These are phyloP conservation scores for Ctenoplectra terminalis DNA, from an alignment of 1,140 invertebrate genomes.

Conservation along the genomic window DNA sequence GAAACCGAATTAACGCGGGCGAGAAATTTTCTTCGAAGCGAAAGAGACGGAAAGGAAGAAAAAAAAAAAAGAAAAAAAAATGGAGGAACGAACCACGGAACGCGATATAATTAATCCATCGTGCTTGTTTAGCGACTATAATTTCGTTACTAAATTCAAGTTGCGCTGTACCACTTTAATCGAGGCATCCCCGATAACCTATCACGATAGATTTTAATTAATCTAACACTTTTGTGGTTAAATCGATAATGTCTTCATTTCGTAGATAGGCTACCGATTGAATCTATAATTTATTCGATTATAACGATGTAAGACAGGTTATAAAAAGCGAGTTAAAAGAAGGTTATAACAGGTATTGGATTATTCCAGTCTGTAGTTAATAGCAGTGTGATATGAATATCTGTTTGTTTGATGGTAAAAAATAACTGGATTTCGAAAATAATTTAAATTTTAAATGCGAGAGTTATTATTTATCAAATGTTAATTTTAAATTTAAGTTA, in stretches of 20 bases:
- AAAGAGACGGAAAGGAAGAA: neutral
- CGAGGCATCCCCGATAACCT: neutral
- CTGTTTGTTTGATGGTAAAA: too few relatives aligned
- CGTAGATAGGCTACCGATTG: neutral
- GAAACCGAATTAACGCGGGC: slow-evolving; percentile 33
- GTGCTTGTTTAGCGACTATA: neutral
- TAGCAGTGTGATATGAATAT: too few relatives aligned
- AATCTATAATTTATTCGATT: neutral
- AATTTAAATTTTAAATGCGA: too few relatives aligned
- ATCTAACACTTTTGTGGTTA: too few relatives aligned
- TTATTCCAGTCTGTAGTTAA: too few relatives aligned
- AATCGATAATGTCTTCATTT: neutral
- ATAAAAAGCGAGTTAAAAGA: too few relatives aligned
- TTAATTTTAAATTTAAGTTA: too few relatives aligned
- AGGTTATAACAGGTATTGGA: too few relatives aligned
- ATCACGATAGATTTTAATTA: neutral
- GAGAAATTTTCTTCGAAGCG: neutral
- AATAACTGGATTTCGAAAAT: too few relatives aligned
- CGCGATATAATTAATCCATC: slow-evolving; percentile 8
- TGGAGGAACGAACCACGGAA: neutral
- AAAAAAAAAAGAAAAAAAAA: neutral
- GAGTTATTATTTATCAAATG: too few relatives aligned
- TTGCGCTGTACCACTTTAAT: neutral
- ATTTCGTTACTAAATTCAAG: neutral
- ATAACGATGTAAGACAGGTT: too few relatives aligned